Percentiles rank a stretch among this genome's conserved stretches.
Conservation (phyloP, 2,888 invertebrate species). For the Gastracanthus pulcherrimus region DNA sequence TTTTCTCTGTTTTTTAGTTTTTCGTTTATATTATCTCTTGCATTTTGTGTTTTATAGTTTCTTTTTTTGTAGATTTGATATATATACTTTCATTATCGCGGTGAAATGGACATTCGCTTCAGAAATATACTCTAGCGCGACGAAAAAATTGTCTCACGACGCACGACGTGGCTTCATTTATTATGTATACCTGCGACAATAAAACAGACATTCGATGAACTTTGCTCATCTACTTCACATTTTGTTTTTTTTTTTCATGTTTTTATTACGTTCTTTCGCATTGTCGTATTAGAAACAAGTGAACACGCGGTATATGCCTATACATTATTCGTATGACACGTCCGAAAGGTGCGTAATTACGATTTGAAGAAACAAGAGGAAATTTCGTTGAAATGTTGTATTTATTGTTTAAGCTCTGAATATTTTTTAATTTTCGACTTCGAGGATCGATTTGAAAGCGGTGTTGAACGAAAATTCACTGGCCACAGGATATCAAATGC, state of each 20-base stretch:
- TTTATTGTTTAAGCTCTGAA: no score
- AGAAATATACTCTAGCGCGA: constrained; percentile 41
- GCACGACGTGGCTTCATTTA: constrained; percentile 7
- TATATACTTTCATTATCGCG: constrained; percentile 48
- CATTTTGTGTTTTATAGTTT: not conserved
- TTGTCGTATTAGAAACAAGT: constrained; percentile 36
- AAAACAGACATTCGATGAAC: constrained; percentile 44
- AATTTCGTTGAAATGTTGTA: constrained; percentile 17
- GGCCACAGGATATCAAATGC: constrained; percentile 48
- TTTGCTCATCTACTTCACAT: not conserved
- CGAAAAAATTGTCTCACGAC: constrained; percentile 35
- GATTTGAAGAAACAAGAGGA: constrained; percentile 35
- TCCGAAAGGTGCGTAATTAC: constrained; percentile 24
- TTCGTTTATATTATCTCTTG: no score
- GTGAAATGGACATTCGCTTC: constrained; percentile 47
- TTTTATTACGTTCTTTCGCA: not conserved
- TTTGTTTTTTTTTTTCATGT: constrained; percentile 7
- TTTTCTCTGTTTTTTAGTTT: not conserved
- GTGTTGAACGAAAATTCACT: constrained; percentile 28
- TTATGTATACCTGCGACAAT: constrained; percentile 32
- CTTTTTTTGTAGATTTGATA: constrained; percentile 23
- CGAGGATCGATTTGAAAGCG: not conserved
- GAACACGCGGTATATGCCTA: constrained; percentile 22
- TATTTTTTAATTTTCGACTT: no score
- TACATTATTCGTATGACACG: constrained; percentile 27